A percentile compares a stretch with the other conserved stretches of the same genome.
phyloP scores from a whole-genome alignment of 2,113 vertebrate species.

The Misgurnus anguillicaudatus region DNA sequence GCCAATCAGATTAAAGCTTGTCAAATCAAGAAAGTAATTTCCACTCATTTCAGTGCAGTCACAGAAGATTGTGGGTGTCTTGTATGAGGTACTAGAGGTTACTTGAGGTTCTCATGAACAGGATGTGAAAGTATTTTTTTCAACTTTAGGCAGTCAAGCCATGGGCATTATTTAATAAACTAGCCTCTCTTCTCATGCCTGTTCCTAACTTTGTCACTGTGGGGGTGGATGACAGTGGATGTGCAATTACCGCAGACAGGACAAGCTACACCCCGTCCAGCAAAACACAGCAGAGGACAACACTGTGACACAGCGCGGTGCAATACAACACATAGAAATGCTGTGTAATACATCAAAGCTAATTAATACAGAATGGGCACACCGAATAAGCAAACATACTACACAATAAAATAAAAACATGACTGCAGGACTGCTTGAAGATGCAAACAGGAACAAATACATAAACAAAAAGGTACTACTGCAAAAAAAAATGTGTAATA shows the following conservation, averaged over 20 bases:
- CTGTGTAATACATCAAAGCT: conserved; percentile 22
- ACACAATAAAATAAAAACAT: conserved; percentile 10
- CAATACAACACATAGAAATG: conserved; percentile 20
- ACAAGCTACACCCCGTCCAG: conserved; percentile 43
- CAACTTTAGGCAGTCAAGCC: conserved; percentile 9
- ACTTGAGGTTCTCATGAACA: background rate
- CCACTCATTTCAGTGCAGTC: no score
- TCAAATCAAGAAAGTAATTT: no score
- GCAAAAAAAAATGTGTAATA: no score
- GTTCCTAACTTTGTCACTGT: conserved; percentile 47
- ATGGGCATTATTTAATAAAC: conserved; percentile 51
- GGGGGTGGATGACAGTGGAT: conserved; percentile 53
- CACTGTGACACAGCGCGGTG: conserved; percentile 20
- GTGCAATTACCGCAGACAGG: conserved; percentile 52
- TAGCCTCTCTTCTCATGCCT: conserved; percentile 39
- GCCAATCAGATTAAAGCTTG: no score
- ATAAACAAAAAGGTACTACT: background rate
- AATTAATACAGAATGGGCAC: conserved; percentile 15
- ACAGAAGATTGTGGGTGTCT: no score
- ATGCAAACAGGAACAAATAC: background rate
- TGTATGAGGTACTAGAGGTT: background rate
- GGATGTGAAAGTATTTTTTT: background rate
- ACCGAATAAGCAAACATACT: conserved; percentile 8
- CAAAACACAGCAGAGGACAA: conserved; percentile 20
- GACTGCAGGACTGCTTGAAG: background rate